A percentile compares a stretch with the other conserved stretches of the same genome.
Conservation (phyloP, 2,797 vertebrate species). For the Pseudomugil gertrudae region DNA sequence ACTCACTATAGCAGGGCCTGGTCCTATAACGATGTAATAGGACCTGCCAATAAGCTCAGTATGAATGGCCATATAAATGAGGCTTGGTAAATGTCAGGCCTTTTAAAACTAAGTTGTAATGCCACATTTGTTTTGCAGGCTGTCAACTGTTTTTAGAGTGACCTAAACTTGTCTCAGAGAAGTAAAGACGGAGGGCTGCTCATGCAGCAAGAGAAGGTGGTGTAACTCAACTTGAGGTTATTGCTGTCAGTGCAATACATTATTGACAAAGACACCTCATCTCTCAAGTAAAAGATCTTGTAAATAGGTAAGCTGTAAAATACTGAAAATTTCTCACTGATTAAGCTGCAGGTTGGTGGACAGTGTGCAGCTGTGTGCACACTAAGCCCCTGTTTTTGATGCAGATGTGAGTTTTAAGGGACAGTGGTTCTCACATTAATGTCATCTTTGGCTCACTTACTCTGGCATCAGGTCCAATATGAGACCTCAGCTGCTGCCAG, state of each 20-base stretch:
- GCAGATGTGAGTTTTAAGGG: constrained; percentile 60
- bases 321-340: constrained; percentile 45
- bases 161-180: constrained; percentile 51
- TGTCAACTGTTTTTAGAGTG: constrained; percentile 69
- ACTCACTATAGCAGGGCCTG: constrained; percentile 45
- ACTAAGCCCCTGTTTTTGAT: constrained; percentile 36
- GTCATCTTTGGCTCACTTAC: constrained; percentile 63
- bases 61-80: constrained; percentile 69
- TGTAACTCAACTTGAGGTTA: constrained; percentile 60
- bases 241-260: constrained; percentile 53
- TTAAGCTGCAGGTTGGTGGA: constrained; percentile 47
- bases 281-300: constrained; percentile 40
- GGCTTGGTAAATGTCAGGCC: constrained; percentile 76
- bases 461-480: constrained; percentile 70
- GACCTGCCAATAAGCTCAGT: constrained; percentile 64
- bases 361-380: constrained; percentile 23
- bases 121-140: constrained; percentile 71
- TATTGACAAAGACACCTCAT: constrained; percentile 49
- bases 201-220: constrained; percentile 40
- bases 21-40: constrained; percentile 28
- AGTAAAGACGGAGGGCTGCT: constrained; percentile 43
- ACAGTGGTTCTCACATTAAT: constrained; percentile 64
- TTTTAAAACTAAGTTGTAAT: constrained; percentile 74
- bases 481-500: constrained; percentile 64
- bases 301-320: constrained; percentile 63